Evolutionary conservation across 92 coral and sea anemone genomes (phyloP), one percentile per base, ranked within the genome.

Genomic region (Umimayanthus chanpuru): DNA sequence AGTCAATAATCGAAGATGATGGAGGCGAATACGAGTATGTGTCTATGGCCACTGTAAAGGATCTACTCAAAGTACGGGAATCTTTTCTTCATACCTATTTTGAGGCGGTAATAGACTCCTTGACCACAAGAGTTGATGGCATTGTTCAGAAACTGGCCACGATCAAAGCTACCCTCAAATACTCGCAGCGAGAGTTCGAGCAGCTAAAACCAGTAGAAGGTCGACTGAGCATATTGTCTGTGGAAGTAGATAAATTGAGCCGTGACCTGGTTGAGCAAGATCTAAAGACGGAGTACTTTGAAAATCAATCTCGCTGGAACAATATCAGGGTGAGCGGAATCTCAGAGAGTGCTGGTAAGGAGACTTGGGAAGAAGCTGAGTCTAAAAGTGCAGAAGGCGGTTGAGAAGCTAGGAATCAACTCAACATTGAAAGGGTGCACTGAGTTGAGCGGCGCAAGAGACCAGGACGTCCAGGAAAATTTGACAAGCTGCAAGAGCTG

Each of bases 171-270:
- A 77, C 58, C 81, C 61, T 77, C 16, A 58, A 77, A 77, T 77
- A 77, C 81, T 77, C 81, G 12, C 81, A 77, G 61, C 81, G 56
- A 77, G 81, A 77, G 56, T 40, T 77, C 55, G 81, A 77, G 55
- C 81, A 77, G 81, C 26, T 77, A 47, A 77, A 77, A 77, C 81
- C 81, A 38, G 3, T 77, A 77, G 58, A 77, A 38, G 81, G 81
- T 43, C 81, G 55, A 77, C 81, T 77, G 58, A 77, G 16, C 30
- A 20, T 58, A 77, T 77, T 77, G 4, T 77, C 81, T 40, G 76
- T 72, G 76, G n/a, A 72, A 26, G 76, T 72, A 40, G 76, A 77
- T 77, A 77, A 77, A 77, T 77, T 77, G 81, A 77, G 81, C 81
- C 61, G 81, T 77, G 81, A 77, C 25, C 81, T 77, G 55, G 81